Evolutionary conservation across 1,140 invertebrate species (phyloP).

Genomic region (Eueides isabella): DNA sequence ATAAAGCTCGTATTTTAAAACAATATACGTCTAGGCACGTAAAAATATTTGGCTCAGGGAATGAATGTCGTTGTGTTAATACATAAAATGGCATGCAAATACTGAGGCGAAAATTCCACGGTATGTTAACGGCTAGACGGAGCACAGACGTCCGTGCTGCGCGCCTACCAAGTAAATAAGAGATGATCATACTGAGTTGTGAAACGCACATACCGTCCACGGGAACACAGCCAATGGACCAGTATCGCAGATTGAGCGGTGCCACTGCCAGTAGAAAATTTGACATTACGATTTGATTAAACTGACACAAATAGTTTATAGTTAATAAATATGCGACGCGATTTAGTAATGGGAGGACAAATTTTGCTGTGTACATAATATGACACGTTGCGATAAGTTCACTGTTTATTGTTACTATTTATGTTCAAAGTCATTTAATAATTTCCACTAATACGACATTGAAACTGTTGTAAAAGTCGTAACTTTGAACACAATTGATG

Average conservation of each 20-base stretch:
- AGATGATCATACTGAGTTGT: conserved; percentile 68
- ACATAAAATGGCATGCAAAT: conserved; percentile 65
- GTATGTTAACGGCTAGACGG: conserved; percentile 72
- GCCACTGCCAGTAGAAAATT: conserved; percentile 48
- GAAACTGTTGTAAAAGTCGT: not conserved
- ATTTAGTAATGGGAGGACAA: conserved; percentile 24
- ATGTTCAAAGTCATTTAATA: not conserved
- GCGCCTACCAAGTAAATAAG: conserved; percentile 59
- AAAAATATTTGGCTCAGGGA: conserved; percentile 70
- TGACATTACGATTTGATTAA: conserved; percentile 47
- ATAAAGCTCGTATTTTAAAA: conserved; percentile 27
- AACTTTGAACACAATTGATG: not conserved
- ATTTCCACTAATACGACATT: not conserved
- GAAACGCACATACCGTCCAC: conserved; percentile 61
- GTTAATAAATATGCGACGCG: conserved; percentile 33
- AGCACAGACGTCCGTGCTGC: conserved; percentile 60
- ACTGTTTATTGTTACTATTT: not conserved
- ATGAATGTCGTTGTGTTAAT: conserved; percentile 59
- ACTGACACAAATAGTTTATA: conserved; percentile 40
- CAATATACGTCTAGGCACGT: conserved; percentile 58
- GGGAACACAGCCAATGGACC: conserved; percentile 67
- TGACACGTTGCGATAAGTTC: not conserved
- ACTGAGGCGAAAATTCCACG: conserved; percentile 68
- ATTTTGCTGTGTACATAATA: not conserved
- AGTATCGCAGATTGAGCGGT: conserved; percentile 49